A percentile compares a stretch with the other conserved stretches of the same genome.
Conservation (phyloP, 2,888 invertebrate species). For the Clistopyga incitator region DNA sequence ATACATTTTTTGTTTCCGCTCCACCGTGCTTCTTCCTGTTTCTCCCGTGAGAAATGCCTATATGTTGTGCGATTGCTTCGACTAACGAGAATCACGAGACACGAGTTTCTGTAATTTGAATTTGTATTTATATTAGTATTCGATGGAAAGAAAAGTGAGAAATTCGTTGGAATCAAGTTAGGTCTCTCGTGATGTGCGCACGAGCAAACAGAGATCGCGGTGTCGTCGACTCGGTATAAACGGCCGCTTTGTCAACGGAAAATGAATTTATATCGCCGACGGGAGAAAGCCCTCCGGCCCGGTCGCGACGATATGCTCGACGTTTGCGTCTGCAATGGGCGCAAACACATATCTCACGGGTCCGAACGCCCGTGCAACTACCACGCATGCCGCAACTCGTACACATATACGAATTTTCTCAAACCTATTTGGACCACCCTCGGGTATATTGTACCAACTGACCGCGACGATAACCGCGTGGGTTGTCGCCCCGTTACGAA, state of each 20-base stretch:
- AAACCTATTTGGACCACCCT: conserved; percentile 52
- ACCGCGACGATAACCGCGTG: conserved; percentile 61
- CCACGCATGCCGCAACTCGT: conserved; percentile 26
- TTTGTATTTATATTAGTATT: too few species aligned
- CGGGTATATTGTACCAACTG: conserved; percentile 50
- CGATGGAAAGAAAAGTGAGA: conserved; percentile 36
- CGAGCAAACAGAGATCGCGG: conserved; percentile 70
- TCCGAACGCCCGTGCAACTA: conserved; percentile 44
- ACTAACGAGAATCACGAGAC: too few species aligned
- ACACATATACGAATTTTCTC: conserved; percentile 24
- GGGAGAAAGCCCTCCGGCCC: conserved; percentile 62
- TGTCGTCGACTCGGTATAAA: conserved; percentile 83
- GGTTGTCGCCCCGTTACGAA: conserved; percentile 64
- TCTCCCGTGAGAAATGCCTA: too few species aligned
- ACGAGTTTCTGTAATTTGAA: too few species aligned
- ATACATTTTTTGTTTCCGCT: too few species aligned
- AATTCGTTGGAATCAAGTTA: conserved; percentile 62
- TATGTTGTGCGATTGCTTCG: too few species aligned
- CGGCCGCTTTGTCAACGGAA: conserved; percentile 81
- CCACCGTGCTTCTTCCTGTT: too few species aligned
- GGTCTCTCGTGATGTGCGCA: conserved; percentile 43
- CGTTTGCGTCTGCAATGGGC: conserved; percentile 49
- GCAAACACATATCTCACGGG: conserved; percentile 56
- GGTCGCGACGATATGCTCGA: conserved; percentile 28
- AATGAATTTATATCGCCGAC: conserved; percentile 81